These are phyloP conservation scores for Halichondria panicea DNA, from an alignment of 37 sponge, comb jelly and placozoan species.

Conservation along the genomic window DNA sequence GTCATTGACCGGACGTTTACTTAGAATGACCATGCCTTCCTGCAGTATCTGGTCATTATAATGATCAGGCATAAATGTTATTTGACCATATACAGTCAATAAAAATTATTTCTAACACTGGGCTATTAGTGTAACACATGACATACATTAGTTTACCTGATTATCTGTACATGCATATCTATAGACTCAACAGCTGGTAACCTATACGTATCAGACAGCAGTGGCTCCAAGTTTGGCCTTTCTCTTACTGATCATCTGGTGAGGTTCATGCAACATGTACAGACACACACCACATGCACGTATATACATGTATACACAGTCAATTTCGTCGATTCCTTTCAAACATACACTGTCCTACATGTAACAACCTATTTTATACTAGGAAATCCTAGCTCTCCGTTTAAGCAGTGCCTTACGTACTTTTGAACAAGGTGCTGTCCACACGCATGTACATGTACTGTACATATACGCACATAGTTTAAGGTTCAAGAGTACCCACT, in stretches of 20 bases:
- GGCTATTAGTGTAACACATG: background rate
- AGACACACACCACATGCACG: background rate
- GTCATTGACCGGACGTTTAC: too few relatives aligned
- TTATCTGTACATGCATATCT: background rate
- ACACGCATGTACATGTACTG: too few relatives aligned
- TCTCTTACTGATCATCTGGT: slow-evolving; percentile 56
- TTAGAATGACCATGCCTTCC: too few relatives aligned
- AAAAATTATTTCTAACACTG: background rate
- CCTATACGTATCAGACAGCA: slow-evolving; percentile 44
- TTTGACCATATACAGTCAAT: too few relatives aligned
- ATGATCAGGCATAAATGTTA: too few relatives aligned
- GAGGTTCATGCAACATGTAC: background rate
- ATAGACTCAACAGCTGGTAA: slow-evolving; percentile 27
- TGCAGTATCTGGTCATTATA: too few relatives aligned
- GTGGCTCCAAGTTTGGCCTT: slow-evolving; percentile 44
- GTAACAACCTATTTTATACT: background rate
- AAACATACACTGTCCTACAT: background rate
- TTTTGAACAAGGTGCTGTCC: too few relatives aligned
- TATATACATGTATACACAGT: background rate
- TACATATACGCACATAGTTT: background rate
- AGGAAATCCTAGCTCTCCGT: too few relatives aligned
- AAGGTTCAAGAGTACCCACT: background rate
- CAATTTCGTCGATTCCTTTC: background rate
- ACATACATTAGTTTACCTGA: background rate
- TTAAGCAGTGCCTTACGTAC: too few relatives aligned